Conservation (phyloP, 2,888 invertebrate species). For the Drosophila imparisetae region DNA sequence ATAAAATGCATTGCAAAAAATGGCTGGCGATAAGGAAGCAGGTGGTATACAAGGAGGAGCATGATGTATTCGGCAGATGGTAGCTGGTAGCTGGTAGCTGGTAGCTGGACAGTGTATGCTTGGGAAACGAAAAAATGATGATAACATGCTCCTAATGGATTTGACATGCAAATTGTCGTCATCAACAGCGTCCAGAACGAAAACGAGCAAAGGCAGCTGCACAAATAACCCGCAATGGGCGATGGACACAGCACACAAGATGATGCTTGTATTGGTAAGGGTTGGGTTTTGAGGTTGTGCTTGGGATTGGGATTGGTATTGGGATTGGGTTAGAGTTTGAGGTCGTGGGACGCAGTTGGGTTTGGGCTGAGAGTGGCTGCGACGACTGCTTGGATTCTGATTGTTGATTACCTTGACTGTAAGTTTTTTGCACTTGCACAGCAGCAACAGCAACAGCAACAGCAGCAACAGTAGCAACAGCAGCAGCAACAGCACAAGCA, state of each 20-base stretch:
- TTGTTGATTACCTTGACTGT: conserved; percentile 60
- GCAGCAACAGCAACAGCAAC: conserved; percentile 2
- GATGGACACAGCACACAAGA: conserved; percentile 7
- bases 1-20: conserved; percentile 27
- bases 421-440: conserved; percentile 4
- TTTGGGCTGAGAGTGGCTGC: neutral
- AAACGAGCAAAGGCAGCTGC: conserved; percentile 52
- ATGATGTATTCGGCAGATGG: neutral
- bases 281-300: neutral
- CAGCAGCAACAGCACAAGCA: neutral
- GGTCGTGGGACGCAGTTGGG: neutral
- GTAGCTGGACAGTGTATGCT: neutral
- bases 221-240: conserved; percentile 28
- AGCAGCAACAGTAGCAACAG: conserved; percentile 2
- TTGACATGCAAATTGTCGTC: conserved; percentile 71
- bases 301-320: neutral
- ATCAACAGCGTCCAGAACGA: conserved; percentile 53
- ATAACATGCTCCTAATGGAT: conserved; percentile 70
- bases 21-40: conserved; percentile 5
- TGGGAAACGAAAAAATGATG: conserved; percentile 29
- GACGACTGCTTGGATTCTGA: conserved; percentile 57
- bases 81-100: neutral
- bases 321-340: neutral
- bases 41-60: neutral
- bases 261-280: conserved; percentile 1